Conservation (phyloP, 2,797 vertebrate species). For the Smutsia temminckii region DNA sequence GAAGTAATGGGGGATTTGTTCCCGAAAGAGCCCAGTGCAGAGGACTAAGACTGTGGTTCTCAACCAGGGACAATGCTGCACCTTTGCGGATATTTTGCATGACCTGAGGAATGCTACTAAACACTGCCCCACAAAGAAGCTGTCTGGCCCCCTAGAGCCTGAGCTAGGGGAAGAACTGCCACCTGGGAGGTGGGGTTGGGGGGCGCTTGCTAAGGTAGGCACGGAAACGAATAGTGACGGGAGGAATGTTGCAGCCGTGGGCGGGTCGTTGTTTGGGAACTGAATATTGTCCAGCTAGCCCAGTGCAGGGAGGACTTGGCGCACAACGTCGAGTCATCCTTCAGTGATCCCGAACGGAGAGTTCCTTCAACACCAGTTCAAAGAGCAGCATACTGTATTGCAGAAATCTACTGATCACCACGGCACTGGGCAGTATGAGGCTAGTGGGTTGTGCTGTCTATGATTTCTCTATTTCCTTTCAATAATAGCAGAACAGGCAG, state of each 20-base stretch:
- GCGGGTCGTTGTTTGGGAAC: constrained; percentile 28
- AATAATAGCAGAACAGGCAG: neutral
- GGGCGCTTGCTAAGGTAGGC: neutral
- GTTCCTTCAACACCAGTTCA: neutral
- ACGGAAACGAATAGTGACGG: neutral
- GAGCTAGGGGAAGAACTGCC: neutral
- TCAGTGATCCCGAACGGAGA: constrained; percentile 37
- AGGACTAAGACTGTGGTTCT: neutral
- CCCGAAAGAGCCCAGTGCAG: neutral
- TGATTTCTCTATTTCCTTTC: constrained; percentile 65
- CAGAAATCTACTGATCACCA: neutral
- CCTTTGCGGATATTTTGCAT: neutral
- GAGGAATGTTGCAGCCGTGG: neutral
- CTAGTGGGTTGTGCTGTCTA: neutral
- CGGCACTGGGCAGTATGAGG: constrained; percentile 8
- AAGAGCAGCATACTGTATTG: neutral
- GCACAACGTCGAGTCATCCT: neutral
- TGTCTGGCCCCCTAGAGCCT: neutral
- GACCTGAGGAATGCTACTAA: neutral
- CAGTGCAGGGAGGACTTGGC: neutral
- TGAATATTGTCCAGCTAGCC: neutral
- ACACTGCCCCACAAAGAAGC: neutral
- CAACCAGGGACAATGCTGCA: neutral
- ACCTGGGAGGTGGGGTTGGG: too few species aligned
- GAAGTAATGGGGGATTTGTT: neutral